Evolutionary conservation across 2,113 vertebrate species (phyloP), one percentile per base, ranked within the genome.

Genomic region (Myotis lucifugus): DNA sequence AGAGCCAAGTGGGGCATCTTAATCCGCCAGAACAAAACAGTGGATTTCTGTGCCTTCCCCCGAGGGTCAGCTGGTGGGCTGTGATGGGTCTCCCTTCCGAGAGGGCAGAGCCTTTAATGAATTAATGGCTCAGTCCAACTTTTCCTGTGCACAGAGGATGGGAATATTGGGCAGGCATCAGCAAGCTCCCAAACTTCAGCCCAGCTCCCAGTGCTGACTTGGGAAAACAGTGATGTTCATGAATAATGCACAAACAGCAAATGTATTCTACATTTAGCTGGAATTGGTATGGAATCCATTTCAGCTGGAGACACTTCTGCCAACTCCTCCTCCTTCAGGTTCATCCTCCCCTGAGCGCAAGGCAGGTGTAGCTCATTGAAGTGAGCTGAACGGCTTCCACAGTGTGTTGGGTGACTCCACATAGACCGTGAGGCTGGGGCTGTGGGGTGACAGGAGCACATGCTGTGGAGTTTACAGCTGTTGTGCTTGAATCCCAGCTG

Each of bases 21-120:
- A 72, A 95, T 94, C 96, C 91, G 79, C 92, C 87, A 4, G 87
- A 19, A 48, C 82, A 67, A 97, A 97, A 85, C 77, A 48, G 93
- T 73, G 93, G 90, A 88, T 91, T 86, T 96, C 78, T 54, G 27
- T 1, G 10, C 25, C 19, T 3, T 69, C 42, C 84, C 95, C 94
- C 87, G 79, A 48, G 59, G 59, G 61, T 64, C 85, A 37, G 10
- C 73, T 94, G 59, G 3, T 70, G 64, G 92, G 74, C 8, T 27
- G 66, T 13, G 61, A 29, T 6, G 77, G 81, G 76, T 69, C 82
- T 50, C 37, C 32, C 54, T 77, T 42, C 1, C 6, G 54, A 69
- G 77, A 70, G 67, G 8, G 86, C 0, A 14, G 25, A 12, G 1
- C 48, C 76, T 61, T 77, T 69, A 32, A 29, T 0, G 6, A 61